Conservation (phyloP, 2,113 vertebrate genomes). For the Lanius collurio region DNA sequence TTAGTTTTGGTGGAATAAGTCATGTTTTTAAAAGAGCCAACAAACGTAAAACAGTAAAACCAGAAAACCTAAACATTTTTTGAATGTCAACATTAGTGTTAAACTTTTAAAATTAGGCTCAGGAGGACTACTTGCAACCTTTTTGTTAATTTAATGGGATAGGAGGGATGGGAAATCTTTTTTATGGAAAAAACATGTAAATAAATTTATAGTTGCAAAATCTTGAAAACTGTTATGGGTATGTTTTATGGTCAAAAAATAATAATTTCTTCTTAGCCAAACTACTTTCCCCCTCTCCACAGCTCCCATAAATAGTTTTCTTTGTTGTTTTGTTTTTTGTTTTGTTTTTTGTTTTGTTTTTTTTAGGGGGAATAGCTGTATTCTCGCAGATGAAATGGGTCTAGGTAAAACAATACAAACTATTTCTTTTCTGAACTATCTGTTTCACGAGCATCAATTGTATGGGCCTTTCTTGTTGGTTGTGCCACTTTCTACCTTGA, state of each 20-base stretch:
- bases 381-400: conserved; percentile 98
- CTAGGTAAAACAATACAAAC: conserved; percentile 99
- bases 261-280: not conserved
- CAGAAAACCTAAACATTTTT: not conserved
- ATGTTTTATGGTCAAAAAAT: not conserved
- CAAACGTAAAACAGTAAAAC: not conserved
- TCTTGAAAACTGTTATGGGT: not conserved
- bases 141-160: not conserved
- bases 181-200: not conserved
- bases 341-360: not conserved
- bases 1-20: not conserved
- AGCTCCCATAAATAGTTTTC: not conserved
- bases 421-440: conserved; percentile 93
- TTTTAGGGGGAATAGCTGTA: conserved; percentile 93
- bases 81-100: not conserved
- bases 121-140: not conserved
- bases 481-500: conserved; percentile 96
- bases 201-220: not conserved
- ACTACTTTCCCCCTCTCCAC: accelerated
- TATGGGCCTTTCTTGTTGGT: conserved; percentile 95
- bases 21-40: not conserved
- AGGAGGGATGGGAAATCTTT: not conserved
- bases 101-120: not conserved
- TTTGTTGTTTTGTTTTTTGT: not conserved
- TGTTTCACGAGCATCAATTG: conserved; percentile 93